Percentiles rank a stretch among this genome's conserved stretches.
Evolutionary conservation across 2,797 vertebrate genomes (phyloP).

Genomic region (Gymnoscopelus braueri): DNA sequence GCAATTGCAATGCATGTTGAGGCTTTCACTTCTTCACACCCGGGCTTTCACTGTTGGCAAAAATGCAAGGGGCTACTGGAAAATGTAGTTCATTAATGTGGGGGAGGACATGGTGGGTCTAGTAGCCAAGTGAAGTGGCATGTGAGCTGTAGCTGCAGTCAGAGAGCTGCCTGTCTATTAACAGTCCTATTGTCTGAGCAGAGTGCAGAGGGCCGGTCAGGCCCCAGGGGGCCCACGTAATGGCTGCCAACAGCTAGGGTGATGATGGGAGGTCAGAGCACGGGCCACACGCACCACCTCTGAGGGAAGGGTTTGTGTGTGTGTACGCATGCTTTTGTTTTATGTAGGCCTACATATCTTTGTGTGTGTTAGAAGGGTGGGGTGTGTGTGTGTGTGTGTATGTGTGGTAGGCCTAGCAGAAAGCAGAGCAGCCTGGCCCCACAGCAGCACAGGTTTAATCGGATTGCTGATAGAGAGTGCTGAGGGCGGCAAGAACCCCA

Average conservation of each 20-base stretch:
- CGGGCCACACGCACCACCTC: conserved; percentile 45
- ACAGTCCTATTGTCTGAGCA: conserved; percentile 52
- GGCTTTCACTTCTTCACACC: conserved; percentile 28
- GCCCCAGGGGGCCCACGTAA: conserved; percentile 70
- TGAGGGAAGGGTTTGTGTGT: conserved; percentile 18
- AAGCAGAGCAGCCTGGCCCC: conserved; percentile 48
- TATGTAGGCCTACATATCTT: not conserved
- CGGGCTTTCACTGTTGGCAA: conserved; percentile 4
- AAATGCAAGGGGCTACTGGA: conserved; percentile 19
- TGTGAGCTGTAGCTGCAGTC: conserved; percentile 11
- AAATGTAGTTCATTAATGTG: conserved; percentile 27
- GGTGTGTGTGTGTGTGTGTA: conserved; percentile 1
- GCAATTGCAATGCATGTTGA: no score
- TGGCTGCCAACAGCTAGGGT: conserved; percentile 71
- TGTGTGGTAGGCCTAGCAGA: conserved; percentile 26
- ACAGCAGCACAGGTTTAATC: conserved; percentile 75
- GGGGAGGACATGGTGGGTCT: not conserved
- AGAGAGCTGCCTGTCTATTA: conserved; percentile 42
- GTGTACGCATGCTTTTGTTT: conserved; percentile 13
- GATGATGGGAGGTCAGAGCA: conserved; percentile 73
- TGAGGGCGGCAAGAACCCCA: conserved; percentile 73
- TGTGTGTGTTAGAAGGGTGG: conserved; percentile 6
- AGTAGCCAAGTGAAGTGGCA: conserved; percentile 41
- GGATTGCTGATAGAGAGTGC: conserved; percentile 75
- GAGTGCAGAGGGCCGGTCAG: conserved; percentile 33